Evolutionary conservation across 2,888 invertebrate species (phyloP).

Genomic region (Xylocampa areola): DNA sequence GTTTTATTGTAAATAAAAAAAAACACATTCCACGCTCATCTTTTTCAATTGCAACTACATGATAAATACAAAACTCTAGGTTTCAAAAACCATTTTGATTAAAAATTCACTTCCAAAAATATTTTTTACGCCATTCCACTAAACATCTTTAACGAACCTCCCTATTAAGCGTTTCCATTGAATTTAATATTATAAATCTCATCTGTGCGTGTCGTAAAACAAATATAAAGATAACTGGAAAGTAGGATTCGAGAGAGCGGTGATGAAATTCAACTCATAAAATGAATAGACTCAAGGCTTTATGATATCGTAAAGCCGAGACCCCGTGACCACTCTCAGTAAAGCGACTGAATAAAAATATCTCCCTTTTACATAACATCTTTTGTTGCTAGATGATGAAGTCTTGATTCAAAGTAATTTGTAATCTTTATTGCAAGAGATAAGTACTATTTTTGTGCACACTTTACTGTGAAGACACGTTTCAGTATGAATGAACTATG

Average conservation of each 20-base stretch:
- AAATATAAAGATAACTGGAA: conserved; percentile 78
- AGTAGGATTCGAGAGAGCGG: conserved; percentile 69
- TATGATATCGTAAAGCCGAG: conserved; percentile 76
- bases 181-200: conserved; percentile 74
- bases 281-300: conserved; percentile 77
- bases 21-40: too few species aligned
- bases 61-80: too few species aligned
- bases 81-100: too few species aligned
- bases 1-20: too few species aligned
- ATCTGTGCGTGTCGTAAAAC: conserved; percentile 77
- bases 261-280: conserved; percentile 83
- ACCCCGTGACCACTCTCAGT: conserved; percentile 61
- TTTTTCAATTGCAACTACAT: too few species aligned
- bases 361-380: conserved; percentile 32
- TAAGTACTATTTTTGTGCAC: too few species aligned
- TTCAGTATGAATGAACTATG: too few species aligned
- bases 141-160: conserved; percentile 14
- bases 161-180: conserved; percentile 52
- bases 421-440: conserved; percentile 14
- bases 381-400: conserved; percentile 38
- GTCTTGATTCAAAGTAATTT: conserved; percentile 26
- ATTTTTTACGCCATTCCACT: neutral
- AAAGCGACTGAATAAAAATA: conserved; percentile 40
- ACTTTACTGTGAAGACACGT: too few species aligned
- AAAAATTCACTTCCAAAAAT: too few species aligned